These are phyloP conservation scores for Clavelina lepadiformis DNA, from an alignment of 23 tunicate species.

Conservation along the genomic window DNA sequence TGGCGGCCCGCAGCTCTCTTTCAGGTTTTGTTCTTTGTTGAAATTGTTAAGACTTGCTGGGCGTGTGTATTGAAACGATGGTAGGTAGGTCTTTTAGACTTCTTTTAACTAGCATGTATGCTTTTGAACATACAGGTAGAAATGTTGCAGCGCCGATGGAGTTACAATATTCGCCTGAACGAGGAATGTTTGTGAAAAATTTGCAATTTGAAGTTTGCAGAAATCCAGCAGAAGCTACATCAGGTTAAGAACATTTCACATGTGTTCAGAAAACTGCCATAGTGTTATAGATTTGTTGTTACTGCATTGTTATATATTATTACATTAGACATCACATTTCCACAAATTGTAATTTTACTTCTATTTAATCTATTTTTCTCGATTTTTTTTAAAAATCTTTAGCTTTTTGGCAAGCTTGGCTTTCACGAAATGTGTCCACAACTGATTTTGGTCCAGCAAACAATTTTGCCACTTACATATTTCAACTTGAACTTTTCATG, in stretches of 20 bases:
- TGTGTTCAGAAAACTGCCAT: too few species aligned
- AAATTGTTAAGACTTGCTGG: not conserved
- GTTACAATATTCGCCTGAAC: conserved; percentile 62
- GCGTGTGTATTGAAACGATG: too few species aligned
- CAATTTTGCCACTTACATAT: conserved; percentile 57
- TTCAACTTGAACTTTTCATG: conserved; percentile 89
- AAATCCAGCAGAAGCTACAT: conserved; percentile 69
- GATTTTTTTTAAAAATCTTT: not conserved
- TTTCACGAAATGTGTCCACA: conserved; percentile 44
- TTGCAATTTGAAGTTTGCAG: conserved; percentile 76
- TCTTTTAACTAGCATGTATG: too few species aligned
- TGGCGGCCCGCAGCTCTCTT: conserved; percentile 70
- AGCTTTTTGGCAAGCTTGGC: conserved; percentile 94
- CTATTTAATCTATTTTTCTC: too few species aligned
- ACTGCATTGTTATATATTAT: too few species aligned
- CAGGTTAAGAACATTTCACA: too few species aligned
- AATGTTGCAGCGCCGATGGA: conserved; percentile 51
- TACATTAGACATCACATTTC: too few species aligned
- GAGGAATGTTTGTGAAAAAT: conserved; percentile 86
- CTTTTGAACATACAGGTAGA: conserved; percentile 12
- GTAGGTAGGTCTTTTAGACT: too few species aligned
- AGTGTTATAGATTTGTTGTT: too few species aligned
- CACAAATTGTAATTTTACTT: too few species aligned
- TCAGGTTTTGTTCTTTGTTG: conserved; percentile 33
- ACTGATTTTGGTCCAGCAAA: conserved; percentile 80